These are phyloP conservation scores for Agrotis clavis DNA, from an alignment of 2,888 invertebrate species.

Conservation along the genomic window DNA sequence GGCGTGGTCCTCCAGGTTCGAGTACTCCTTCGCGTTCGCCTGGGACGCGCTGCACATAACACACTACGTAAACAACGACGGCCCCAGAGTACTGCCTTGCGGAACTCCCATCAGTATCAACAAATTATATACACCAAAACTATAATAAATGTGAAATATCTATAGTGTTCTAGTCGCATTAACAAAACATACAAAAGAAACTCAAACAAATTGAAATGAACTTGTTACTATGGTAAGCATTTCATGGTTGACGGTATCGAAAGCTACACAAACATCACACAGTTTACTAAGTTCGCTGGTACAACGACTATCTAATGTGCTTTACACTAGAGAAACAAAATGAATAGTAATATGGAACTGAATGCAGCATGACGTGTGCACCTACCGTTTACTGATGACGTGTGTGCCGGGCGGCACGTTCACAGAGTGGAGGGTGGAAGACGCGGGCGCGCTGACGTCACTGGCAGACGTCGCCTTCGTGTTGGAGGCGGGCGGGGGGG, in stretches of 20 bases:
- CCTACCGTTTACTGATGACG: slow-evolving; percentile 46
- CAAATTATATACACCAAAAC: background rate
- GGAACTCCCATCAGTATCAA: background rate
- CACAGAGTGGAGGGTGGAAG: background rate
- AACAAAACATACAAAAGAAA: background rate
- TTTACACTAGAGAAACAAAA: background rate
- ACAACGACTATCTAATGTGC: background rate
- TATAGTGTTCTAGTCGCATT: background rate
- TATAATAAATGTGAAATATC: background rate
- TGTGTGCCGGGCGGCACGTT: background rate
- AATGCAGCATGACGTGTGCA: background rate
- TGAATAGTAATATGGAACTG: background rate
- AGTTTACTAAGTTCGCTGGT: background rate
- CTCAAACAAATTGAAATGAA: too few relatives aligned
- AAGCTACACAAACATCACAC: slow-evolving; percentile 7
- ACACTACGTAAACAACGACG: background rate
- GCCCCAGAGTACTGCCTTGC: background rate
- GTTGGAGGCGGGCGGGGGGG: too few relatives aligned
- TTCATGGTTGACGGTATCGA: background rate
- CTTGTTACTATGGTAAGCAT: background rate
- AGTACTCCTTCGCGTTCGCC: slow-evolving; percentile 70
- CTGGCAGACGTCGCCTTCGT: too few relatives aligned
- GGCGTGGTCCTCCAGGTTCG: slow-evolving; percentile 80
- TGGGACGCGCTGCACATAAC: slow-evolving; percentile 34
- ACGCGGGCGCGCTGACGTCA: too few relatives aligned